Conservation (phyloP, 2,797 vertebrate genomes). For the Labroides dimidiatus region DNA sequence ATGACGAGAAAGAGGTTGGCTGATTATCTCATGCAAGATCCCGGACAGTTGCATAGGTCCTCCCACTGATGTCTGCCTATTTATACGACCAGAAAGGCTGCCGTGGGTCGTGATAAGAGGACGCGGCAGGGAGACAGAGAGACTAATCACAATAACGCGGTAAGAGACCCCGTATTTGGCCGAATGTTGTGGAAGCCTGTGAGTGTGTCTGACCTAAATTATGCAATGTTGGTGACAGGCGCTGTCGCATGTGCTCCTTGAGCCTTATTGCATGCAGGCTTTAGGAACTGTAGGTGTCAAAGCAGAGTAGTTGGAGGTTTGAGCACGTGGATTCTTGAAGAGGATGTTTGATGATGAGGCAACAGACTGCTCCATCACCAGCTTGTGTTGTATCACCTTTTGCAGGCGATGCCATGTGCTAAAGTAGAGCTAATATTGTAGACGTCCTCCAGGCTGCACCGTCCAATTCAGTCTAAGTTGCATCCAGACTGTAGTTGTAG, state of each 20-base stretch:
- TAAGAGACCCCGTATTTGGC: slow-evolving; percentile 69
- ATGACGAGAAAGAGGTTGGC: slow-evolving; percentile 55
- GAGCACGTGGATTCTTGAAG: slow-evolving; percentile 32
- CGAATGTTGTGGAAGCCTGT: slow-evolving; percentile 37
- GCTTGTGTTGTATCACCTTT: slow-evolving; percentile 21
- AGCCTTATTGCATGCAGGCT: slow-evolving; percentile 40
- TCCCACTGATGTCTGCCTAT: slow-evolving; percentile 82
- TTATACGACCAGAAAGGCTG: slow-evolving; percentile 74
- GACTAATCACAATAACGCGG: slow-evolving; percentile 68
- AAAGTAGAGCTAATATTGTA: slow-evolving; percentile 22
- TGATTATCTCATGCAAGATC: slow-evolving; percentile 66
- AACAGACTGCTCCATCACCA: slow-evolving; percentile 18
- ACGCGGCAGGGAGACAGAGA: slow-evolving; percentile 60
- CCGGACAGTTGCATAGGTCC: slow-evolving; percentile 68
- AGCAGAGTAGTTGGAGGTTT: slow-evolving; percentile 23
- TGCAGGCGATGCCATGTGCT: neutral
- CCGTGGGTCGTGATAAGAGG: slow-evolving; percentile 63
- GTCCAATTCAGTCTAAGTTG: slow-evolving; percentile 20
- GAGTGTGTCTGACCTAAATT: slow-evolving; percentile 75
- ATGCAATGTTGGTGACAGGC: slow-evolving; percentile 64
- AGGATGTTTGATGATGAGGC: slow-evolving; percentile 11
- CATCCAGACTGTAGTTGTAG: slow-evolving; percentile 11
- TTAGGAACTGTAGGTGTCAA: slow-evolving; percentile 20
- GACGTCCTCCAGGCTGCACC: slow-evolving; percentile 1
- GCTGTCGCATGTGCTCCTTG: slow-evolving; percentile 57